A percentile compares a stretch with the other conserved stretches of the same genome.
These are phyloP conservation scores for Marcusenius ussheri DNA, from an alignment of 2,113 vertebrate species.

Conservation along the genomic window DNA sequence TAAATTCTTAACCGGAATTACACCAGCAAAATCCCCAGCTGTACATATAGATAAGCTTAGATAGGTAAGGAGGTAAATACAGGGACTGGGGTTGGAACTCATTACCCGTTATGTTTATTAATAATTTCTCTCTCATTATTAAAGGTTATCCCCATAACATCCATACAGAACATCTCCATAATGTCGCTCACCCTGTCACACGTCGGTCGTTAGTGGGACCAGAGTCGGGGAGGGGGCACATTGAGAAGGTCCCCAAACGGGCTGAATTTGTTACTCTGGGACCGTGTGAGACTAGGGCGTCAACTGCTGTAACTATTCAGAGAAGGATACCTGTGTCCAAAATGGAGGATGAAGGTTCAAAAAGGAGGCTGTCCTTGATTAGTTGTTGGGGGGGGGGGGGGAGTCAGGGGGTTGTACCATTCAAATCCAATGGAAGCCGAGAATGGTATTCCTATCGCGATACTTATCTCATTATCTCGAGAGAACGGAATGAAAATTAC, in stretches of 20 bases:
- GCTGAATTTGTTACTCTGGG: neutral
- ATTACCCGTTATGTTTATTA: neutral
- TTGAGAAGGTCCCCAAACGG: neutral
- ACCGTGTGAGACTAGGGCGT: neutral
- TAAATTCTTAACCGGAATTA: neutral
- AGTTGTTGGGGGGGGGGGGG: no score
- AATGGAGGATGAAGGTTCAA: neutral
- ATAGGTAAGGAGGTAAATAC: neutral
- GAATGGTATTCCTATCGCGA: neutral
- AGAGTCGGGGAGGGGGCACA: neutral
- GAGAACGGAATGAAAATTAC: neutral
- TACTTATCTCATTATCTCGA: neutral
- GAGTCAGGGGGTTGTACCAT: neutral
- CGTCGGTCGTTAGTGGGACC: neutral
- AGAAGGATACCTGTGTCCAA: neutral
- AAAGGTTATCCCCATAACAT: neutral
- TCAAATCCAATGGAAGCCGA: neutral
- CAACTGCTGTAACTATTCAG: neutral
- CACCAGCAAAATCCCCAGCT: neutral
- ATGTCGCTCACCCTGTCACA: neutral
- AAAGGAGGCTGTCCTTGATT: no score
- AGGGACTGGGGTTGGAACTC: neutral
- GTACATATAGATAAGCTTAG: neutral
- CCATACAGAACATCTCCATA: neutral
- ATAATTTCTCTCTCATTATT: neutral